phyloP scores from a whole-genome alignment of 2,113 vertebrate genomes.

The Dicaeum eximium region DNA sequence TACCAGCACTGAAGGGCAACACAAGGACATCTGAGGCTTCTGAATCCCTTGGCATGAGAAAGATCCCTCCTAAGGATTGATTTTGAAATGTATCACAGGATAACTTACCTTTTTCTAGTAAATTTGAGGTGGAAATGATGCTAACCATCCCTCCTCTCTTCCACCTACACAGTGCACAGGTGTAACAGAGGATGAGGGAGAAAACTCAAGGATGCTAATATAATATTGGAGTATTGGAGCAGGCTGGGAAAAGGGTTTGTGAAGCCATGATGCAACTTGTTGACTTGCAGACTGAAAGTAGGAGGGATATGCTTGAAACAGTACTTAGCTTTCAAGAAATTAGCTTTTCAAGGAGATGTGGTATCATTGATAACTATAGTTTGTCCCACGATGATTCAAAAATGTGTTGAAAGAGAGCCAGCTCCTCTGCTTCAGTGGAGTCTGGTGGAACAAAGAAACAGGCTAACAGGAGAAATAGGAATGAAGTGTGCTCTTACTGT shows the following conservation, averaged over 20 bases:
- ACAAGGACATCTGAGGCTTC: not conserved
- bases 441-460: not conserved
- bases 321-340: not conserved
- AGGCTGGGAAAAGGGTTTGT: not conserved
- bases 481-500: rapidly evolving
- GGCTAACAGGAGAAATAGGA: not conserved
- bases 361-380: not conserved
- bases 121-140: not conserved
- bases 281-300: not conserved
- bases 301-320: not conserved
- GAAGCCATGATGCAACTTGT: not conserved
- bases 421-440: not conserved
- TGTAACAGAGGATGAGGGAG: not conserved
- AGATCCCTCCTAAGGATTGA: not conserved
- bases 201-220: not conserved
- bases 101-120: not conserved
- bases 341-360: not conserved
- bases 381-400: not conserved
- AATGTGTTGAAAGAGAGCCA: not conserved
- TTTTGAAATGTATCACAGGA: not conserved
- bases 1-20: not conserved
- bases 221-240: not conserved
- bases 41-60: not conserved
- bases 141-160: not conserved
- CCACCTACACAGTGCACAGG: not conserved